Evolutionary conservation across 2,888 invertebrate genomes (phyloP).

Genomic region (Chalcosyrphus nemorum): DNA sequence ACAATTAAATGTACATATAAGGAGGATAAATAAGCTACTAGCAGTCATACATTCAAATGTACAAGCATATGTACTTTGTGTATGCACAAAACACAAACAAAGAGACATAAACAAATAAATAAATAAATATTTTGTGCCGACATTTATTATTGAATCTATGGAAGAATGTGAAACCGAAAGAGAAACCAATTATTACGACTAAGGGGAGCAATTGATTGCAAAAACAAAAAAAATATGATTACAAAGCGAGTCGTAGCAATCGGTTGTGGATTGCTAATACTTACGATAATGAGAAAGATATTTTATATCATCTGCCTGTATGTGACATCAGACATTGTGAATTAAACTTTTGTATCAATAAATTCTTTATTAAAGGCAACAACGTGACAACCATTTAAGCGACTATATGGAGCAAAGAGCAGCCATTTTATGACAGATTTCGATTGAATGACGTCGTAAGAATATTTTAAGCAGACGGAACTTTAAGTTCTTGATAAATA

Average conservation of each 20-base stretch:
- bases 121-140: conserved; percentile 3
- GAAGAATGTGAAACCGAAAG: background rate
- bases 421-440: background rate
- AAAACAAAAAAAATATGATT: conserved; percentile 11
- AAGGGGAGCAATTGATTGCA: background rate
- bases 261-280: conserved; percentile 32
- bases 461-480: background rate
- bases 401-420: background rate
- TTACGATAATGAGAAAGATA: conserved; percentile 22
- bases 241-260: conserved; percentile 7
- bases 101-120: background rate
- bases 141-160: background rate
- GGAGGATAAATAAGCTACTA: conserved; percentile 1
- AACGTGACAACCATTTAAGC: conserved; percentile 23
- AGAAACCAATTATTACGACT: background rate
- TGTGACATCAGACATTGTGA: conserved; percentile 15
- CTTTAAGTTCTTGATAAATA: background rate
- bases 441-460: background rate
- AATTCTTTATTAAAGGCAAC: conserved; percentile 42
- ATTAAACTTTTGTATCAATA: conserved; percentile 23
- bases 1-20: conserved; percentile 7
- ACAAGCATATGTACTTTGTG: background rate
- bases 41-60: background rate
- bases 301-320: background rate
- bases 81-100: background rate